phyloP scores from a whole-genome alignment of 2,888 invertebrate species.

The Ceratothoa steindachneri region DNA sequence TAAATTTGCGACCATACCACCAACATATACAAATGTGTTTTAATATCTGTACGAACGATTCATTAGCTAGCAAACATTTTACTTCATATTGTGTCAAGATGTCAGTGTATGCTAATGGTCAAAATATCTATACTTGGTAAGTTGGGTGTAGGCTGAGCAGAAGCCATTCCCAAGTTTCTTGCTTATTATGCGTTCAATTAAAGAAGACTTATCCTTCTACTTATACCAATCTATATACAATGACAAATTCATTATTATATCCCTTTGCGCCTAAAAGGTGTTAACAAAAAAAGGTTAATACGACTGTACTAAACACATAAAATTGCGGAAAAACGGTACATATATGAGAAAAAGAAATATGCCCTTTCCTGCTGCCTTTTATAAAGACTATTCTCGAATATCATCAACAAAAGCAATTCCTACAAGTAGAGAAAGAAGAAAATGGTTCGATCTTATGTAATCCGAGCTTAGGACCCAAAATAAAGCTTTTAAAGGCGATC shows the following conservation, averaged over 20 bases:
- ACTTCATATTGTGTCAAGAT: no score
- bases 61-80: no score
- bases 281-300: background rate
- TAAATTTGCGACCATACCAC: no score
- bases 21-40: no score
- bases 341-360: background rate
- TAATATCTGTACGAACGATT: no score
- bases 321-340: background rate
- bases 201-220: no score
- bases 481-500: background rate
- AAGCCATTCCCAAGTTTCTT: no score
- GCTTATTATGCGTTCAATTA: no score
- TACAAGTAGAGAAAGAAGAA: background rate
- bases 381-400: background rate
- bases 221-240: no score
- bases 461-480: background rate
- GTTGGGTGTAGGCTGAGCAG: no score
- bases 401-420: background rate
- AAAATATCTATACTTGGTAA: no score
- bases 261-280: background rate
- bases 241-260: background rate
- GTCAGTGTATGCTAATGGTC: no score
- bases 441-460: background rate
- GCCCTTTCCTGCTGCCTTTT: background rate
- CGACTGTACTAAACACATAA: background rate